Percentiles rank a stretch among this genome's conserved stretches.
phyloP scores from a whole-genome alignment of 2,888 invertebrate genomes.

The Cephus nigrinus region DNA sequence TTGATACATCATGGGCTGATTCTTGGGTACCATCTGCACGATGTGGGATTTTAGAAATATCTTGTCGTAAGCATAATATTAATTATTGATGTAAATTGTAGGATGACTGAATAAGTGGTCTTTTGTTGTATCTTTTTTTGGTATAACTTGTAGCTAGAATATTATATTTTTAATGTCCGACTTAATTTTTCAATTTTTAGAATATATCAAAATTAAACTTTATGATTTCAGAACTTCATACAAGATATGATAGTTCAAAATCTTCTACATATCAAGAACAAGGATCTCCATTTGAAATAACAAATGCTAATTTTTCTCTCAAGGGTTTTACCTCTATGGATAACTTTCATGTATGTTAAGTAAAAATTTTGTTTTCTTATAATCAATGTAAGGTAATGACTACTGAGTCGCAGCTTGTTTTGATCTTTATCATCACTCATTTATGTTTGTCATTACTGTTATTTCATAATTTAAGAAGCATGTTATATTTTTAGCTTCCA shows the following conservation, averaged over 20 bases:
- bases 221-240: conserved; percentile 71
- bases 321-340: conserved; percentile 77
- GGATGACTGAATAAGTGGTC: background rate
- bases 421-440: conserved; percentile 1
- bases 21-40: conserved; percentile 67
- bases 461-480: conserved; percentile 14
- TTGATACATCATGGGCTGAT: conserved; percentile 68
- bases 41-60: conserved; percentile 60
- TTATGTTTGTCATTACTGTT: background rate
- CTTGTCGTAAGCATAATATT: conserved; percentile 65
- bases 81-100: conserved; percentile 9
- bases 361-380: background rate
- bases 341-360: conserved; percentile 70
- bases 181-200: background rate
- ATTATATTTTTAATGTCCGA: background rate
- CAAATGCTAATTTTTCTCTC: conserved; percentile 72
- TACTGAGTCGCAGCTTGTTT: background rate
- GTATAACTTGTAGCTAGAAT: background rate
- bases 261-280: conserved; percentile 75
- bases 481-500: conserved; percentile 65
- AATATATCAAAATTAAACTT: background rate
- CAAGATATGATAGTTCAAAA: conserved; percentile 74
- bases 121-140: background rate
- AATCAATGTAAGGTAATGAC: background rate
- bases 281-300: conserved; percentile 70